Evolutionary conservation across 2,113 vertebrate species (phyloP).

Genomic region (Muntiacus reevesi): DNA sequence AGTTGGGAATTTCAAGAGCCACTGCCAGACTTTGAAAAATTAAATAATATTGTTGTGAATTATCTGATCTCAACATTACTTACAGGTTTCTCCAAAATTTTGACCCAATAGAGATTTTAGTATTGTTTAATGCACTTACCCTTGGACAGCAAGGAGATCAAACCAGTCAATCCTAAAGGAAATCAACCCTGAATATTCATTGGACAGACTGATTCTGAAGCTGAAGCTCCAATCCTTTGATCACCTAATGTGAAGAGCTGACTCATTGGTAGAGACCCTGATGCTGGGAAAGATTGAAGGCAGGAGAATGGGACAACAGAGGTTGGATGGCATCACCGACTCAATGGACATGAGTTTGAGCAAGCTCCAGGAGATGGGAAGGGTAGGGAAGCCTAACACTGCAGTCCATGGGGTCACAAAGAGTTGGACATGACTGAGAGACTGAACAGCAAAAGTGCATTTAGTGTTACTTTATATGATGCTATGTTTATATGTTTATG

Average conservation of each 20-base stretch:
- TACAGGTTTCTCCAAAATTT: neutral
- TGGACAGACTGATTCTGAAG: neutral
- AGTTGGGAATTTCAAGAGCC: neutral
- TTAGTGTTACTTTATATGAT: neutral
- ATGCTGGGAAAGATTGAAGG: neutral
- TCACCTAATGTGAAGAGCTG: neutral
- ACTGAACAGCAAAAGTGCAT: neutral
- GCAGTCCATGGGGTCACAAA: neutral
- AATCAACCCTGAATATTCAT: neutral
- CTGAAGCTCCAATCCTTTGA: neutral
- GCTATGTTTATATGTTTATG: neutral
- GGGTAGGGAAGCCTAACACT: neutral
- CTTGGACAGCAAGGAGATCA: neutral
- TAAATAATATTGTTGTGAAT: neutral
- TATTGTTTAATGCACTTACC: neutral
- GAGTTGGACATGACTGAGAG: neutral
- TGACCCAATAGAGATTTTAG: neutral
- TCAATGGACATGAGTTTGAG: neutral
- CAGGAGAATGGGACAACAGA: neutral
- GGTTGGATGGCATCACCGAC: neutral
- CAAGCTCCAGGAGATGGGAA: neutral
- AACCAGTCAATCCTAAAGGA: neutral
- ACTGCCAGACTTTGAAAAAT: neutral
- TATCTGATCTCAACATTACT: neutral
- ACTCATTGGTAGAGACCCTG: neutral